Evolutionary conservation across 2,888 invertebrate species (phyloP).

Genomic region (Bursaphelenchus okinawaensis): DNA sequence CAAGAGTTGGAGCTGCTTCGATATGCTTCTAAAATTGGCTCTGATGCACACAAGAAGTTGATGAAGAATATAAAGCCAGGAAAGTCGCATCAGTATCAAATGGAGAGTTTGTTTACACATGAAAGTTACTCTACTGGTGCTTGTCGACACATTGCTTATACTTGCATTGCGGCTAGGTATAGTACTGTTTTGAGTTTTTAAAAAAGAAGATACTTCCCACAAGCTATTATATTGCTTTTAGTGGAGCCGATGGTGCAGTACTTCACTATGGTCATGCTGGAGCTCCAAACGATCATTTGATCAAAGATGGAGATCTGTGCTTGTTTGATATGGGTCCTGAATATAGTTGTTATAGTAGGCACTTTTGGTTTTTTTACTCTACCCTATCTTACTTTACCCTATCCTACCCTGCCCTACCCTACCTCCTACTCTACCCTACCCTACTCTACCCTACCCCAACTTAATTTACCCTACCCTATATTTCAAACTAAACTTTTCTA

Average conservation of each 20-base stretch:
- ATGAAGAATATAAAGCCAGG: constrained; percentile 72
- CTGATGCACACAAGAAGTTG: constrained; percentile 82
- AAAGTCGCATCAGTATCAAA: constrained; percentile 64
- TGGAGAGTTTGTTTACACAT: constrained; percentile 68
- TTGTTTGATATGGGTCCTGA: constrained; percentile 97
- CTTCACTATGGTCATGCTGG: constrained; percentile 95
- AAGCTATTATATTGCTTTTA: constrained; percentile 53
- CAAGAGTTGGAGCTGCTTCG: constrained; percentile 77
- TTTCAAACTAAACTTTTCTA: constrained; percentile 6
- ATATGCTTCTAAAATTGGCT: constrained; percentile 87
- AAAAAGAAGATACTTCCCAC: not conserved
- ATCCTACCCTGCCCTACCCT: too few relatives aligned
- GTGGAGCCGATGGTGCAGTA: constrained; percentile 78
- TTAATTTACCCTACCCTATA: too few relatives aligned
- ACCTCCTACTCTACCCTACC: not conserved
- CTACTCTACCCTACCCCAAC: too few relatives aligned
- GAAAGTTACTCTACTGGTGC: constrained; percentile 78
- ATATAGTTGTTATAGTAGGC: constrained; percentile 72
- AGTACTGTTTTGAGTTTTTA: constrained; percentile 8
- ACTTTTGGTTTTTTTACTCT: not conserved
- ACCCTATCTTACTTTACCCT: not conserved
- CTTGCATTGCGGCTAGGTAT: constrained; percentile 81
- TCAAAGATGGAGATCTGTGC: constrained; percentile 78
- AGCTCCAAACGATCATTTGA: constrained; percentile 78
- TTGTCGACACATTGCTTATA: constrained; percentile 79